These are phyloP conservation scores for Nestor notabilis DNA, from an alignment of 2,113 vertebrate species.

Conservation along the genomic window DNA sequence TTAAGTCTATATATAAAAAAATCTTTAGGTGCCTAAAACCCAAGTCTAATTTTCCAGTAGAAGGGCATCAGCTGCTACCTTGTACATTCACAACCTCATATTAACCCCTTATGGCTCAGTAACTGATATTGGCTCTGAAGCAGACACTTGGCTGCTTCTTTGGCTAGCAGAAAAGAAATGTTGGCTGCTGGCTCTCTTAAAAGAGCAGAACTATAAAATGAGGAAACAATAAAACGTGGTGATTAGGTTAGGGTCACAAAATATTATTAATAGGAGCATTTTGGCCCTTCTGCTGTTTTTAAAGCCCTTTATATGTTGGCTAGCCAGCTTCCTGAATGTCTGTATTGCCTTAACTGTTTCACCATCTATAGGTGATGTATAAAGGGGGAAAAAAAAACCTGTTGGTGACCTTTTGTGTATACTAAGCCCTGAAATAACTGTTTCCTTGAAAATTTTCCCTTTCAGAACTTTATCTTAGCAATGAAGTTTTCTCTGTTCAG, in stretches of 20 bases:
- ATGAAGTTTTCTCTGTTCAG: not conserved
- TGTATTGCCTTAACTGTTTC: not conserved
- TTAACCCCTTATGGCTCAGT: conserved; percentile 38
- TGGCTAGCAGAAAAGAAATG: conserved; percentile 9
- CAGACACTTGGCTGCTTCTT: conserved; percentile 43
- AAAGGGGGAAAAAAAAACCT: not conserved
- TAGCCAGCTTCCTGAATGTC: conserved; percentile 1
- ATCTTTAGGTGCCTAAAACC: not conserved
- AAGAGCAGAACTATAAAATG: conserved; percentile 38
- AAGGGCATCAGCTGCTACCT: conserved; percentile 60
- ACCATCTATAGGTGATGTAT: not conserved
- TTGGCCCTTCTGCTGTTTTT: conserved; percentile 14
- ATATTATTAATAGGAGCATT: conserved; percentile 42
- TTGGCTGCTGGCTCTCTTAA: not conserved
- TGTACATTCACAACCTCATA: not conserved
- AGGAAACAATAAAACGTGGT: conserved; percentile 51
- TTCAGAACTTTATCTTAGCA: not conserved
- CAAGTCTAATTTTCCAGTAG: conserved; percentile 53
- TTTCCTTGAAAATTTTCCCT: not conserved
- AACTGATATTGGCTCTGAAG: conserved; percentile 32
- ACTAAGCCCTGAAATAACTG: not conserved
- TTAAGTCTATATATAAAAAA: not conserved
- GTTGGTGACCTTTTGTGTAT: not conserved
- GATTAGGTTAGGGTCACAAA: conserved; percentile 53
- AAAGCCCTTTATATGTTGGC: not conserved